Evolutionary conservation across 2,888 invertebrate species (phyloP).

Genomic region (Ectemnius lituratus): DNA sequence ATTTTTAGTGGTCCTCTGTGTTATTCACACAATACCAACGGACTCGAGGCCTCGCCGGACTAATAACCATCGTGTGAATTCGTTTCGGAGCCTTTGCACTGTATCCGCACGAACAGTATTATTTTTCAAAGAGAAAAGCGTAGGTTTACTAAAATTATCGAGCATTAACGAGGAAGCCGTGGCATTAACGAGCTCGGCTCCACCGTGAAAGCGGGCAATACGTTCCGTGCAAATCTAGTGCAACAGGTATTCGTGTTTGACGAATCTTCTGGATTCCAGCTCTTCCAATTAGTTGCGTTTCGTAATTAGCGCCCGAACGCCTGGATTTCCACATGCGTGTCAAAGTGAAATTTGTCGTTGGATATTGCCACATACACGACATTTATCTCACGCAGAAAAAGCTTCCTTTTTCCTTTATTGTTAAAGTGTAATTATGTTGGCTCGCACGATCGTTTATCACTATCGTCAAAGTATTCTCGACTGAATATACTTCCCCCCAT

Average conservation of each 20-base stretch:
- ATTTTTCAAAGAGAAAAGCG: no score
- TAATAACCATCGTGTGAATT: slow-evolving; percentile 14
- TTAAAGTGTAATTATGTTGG: no score
- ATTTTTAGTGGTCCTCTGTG: neutral
- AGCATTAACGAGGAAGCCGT: no score
- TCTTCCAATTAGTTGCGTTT: slow-evolving; percentile 33
- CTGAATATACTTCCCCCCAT: neutral
- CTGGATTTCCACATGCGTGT: neutral
- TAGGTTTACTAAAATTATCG: no score
- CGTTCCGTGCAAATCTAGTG: slow-evolving; percentile 15
- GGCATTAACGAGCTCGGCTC: no score
- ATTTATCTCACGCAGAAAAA: no score
- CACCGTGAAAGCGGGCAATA: neutral
- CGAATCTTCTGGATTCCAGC: slow-evolving; percentile 19
- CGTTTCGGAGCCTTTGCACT: neutral
- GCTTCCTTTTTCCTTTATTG: no score
- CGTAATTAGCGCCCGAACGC: slow-evolving; percentile 12
- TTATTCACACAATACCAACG: no score
- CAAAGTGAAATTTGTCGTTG: no score
- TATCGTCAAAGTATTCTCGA: no score
- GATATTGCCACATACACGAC: no score
- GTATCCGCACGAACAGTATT: no score
- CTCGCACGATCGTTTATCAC: slow-evolving; percentile 31
- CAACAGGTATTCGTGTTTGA: slow-evolving; percentile 40
- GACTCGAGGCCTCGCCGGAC: slow-evolving; percentile 11